Evolutionary conservation across 1,140 invertebrate species (phyloP).

Genomic region (Thalassaphorura encarpata): DNA sequence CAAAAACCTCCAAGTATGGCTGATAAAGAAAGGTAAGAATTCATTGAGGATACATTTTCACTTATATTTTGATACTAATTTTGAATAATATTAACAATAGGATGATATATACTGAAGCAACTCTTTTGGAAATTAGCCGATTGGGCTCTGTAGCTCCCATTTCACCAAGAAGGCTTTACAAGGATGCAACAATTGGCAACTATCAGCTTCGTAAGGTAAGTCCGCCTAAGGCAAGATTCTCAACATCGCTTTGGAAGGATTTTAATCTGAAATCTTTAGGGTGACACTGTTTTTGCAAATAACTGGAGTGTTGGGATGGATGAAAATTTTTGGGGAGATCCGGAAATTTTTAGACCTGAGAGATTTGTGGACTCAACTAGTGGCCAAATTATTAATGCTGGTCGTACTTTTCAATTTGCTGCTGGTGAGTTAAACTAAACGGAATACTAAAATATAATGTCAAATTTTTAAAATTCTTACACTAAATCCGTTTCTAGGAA

Average conservation of each 20-base stretch:
- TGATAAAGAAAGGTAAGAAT: conserved; percentile 53
- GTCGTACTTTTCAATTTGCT: neutral
- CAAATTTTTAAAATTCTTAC: too few relatives aligned
- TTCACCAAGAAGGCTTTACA: conserved; percentile 61
- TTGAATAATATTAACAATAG: too few relatives aligned
- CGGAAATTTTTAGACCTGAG: conserved; percentile 61
- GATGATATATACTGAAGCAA: conserved; percentile 65
- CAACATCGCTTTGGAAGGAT: too few relatives aligned
- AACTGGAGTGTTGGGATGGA: conserved; percentile 63
- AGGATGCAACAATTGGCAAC: conserved; percentile 55
- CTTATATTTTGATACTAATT: conserved; percentile 34
- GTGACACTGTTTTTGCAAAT: neutral
- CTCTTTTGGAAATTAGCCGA: conserved; percentile 60
- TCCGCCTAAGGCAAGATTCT: too few relatives aligned
- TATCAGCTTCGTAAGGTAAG: conserved; percentile 66
- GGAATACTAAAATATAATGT: too few relatives aligned
- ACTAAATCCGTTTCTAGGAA: too few relatives aligned
- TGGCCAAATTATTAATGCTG: neutral
- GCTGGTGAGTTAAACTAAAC: too few relatives aligned
- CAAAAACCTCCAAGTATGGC: conserved; percentile 53
- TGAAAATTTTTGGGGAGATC: conserved; percentile 54
- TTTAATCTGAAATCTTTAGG: too few relatives aligned
- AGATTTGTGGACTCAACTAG: conserved; percentile 51
- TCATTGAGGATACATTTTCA: neutral
- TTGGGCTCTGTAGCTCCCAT: conserved; percentile 66